A percentile compares a stretch with the other conserved stretches of the same genome.
Evolutionary conservation across 2,797 vertebrate genomes (phyloP).

Genomic region (Cyprinella venusta): DNA sequence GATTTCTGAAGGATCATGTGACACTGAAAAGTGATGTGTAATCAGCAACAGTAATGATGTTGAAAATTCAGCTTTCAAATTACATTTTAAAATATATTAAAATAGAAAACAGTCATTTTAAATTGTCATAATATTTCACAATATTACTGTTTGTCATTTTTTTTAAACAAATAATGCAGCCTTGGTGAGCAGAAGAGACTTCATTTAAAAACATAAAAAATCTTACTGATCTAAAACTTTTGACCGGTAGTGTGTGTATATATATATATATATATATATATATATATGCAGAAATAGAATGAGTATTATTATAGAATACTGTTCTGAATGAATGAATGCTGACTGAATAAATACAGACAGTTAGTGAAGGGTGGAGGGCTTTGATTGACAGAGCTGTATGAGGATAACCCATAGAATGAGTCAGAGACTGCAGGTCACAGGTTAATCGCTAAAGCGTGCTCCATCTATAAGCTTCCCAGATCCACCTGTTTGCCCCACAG

Average conservation of each 20-base stretch:
- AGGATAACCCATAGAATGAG: constrained; percentile 1
- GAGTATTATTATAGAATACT: not conserved
- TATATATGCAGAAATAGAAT: not conserved
- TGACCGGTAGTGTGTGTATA: not conserved
- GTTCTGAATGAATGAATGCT: not conserved
- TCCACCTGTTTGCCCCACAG: constrained; percentile 41
- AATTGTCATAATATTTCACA: too few species aligned
- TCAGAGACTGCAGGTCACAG: not conserved
- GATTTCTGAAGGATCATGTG: too few species aligned
- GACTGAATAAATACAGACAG: not conserved
- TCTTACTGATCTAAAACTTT: not conserved
- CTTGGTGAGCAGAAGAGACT: too few species aligned
- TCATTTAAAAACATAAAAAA: too few species aligned
- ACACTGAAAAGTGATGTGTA: too few species aligned
- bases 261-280: not conserved
- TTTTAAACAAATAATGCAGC: too few species aligned
- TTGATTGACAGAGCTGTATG: constrained; percentile 25
- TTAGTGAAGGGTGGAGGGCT: not conserved
- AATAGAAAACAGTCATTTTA: too few species aligned
- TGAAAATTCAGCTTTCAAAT: too few species aligned
- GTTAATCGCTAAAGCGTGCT: constrained; percentile 17
- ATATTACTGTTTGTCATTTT: too few species aligned
- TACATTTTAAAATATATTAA: too few species aligned
- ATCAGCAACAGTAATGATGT: too few species aligned
- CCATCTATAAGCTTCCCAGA: constrained; percentile 1